A percentile compares a stretch with the other conserved stretches of the same genome.
phyloP scores from a whole-genome alignment of 1,140 invertebrate species.

The Homarus americanus region DNA sequence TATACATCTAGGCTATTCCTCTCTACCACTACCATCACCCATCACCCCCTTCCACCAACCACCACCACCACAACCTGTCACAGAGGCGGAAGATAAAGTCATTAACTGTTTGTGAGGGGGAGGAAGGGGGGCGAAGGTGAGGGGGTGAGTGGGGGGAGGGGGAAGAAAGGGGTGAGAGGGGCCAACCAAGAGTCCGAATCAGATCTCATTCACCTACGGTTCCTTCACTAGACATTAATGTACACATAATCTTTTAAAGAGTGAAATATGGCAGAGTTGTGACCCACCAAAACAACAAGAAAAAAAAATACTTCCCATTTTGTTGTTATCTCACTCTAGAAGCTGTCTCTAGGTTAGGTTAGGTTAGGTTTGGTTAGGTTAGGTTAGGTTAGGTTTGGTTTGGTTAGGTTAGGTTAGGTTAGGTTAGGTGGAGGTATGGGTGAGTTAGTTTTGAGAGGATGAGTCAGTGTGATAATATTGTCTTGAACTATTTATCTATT shows the following conservation, averaged over 20 bases:
- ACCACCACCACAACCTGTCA: too few species aligned
- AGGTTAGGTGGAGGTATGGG: neutral
- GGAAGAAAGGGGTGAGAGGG: neutral
- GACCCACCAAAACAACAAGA: constrained; percentile 9
- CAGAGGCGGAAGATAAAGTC: constrained; percentile 15
- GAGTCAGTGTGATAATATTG: too few species aligned
- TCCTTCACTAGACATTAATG: constrained; percentile 17
- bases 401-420: constrained; percentile 5
- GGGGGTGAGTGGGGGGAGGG: neutral
- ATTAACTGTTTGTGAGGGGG: neutral
- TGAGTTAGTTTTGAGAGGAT: neutral
- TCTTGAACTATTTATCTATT: too few species aligned
- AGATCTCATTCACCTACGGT: constrained; percentile 23
- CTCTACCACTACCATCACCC: too few species aligned
- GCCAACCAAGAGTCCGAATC: neutral
- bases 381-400: neutral
- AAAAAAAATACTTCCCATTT: neutral
- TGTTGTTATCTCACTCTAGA: neutral
- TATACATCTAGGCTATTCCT: too few species aligned
- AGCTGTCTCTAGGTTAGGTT: too few species aligned
- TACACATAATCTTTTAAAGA: constrained; percentile 15
- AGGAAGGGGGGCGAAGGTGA: neutral
- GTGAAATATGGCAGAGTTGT: constrained; percentile 29
- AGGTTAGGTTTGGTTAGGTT: neutral
- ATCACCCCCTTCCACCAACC: too few species aligned